Base-by-base conservation (phyloP, 2,797 vertebrate species). In the Euphonia xanthogaster region DNA sequence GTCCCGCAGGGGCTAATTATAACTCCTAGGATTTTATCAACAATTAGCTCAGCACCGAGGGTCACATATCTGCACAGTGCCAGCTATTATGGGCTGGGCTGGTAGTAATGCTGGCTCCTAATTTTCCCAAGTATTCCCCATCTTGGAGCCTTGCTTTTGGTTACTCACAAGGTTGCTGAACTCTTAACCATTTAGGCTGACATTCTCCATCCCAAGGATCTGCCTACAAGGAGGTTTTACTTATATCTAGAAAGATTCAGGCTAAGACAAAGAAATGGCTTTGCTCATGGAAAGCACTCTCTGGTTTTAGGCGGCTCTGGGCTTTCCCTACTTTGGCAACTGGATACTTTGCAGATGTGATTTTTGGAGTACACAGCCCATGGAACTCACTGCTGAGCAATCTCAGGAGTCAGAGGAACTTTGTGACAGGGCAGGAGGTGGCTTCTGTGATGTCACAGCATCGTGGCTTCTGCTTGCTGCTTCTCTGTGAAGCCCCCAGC, bases 21-120 rank as follows among this genome's bases (percentile, higher is more conserved):
- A 93, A 78, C 92, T 92, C 78, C 77, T 74, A 90, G 88, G 88
- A 73, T 88, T 97, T 96, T 86, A 88, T 90, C 96, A 97, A 89
- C 95, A 96, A 95, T 97, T 96, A 96, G 86, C 94, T 96, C 72
- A 95, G 95, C 90, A 48, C 14, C 70, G 84, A 92, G 88, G 87
- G 76, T 68, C 88, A 74, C 95, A 95, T 95, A 73, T 94, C 96
- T 95, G 94, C 87, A 51, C 50, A 48, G 90, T 3, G 0, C 55
- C 91, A 92, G 95, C 93, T 90, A 23, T 53, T 74, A 47, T 75
- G 5, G 1, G 37, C 74, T 63, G 84, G 77, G 67, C 53, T 82
- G 57, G 45, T 42, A 50, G 54, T 66, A 93, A 35, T 31, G 25
- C 60, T 48, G 57, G 44, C 45, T 87, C 48, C 84, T 54, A 12